These are phyloP conservation scores for Todiramphus saurophagus DNA, from an alignment of 2,113 vertebrate genomes.

Conservation along the genomic window DNA sequence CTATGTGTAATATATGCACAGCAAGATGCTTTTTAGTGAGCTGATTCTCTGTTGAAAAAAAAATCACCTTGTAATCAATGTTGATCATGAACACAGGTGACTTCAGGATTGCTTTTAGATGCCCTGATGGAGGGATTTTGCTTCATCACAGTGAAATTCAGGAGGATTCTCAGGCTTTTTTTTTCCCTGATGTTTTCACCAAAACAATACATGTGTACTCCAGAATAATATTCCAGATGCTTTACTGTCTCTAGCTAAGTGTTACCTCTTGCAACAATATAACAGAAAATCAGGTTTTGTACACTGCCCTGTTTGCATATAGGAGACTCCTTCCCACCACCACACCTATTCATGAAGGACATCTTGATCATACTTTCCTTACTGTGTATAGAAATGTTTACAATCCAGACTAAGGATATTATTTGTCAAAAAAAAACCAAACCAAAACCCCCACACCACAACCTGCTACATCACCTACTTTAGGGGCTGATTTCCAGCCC, in stretches of 20 bases:
- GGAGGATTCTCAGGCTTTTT: neutral
- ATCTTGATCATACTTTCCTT: accelerated
- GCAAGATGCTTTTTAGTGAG: neutral
- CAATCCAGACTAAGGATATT: neutral
- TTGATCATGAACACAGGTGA: neutral
- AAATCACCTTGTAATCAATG: neutral
- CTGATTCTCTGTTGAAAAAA: slow-evolving; percentile 11
- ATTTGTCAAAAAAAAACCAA: neutral
- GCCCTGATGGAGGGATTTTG: neutral
- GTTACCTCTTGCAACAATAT: neutral
- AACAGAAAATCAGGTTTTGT: neutral
- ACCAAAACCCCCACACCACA: neutral
- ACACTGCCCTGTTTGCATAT: neutral
- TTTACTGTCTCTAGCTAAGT: neutral
- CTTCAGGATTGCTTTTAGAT: neutral
- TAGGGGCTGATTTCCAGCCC: neutral
- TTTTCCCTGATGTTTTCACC: neutral
- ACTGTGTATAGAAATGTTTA: neutral
- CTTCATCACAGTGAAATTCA: neutral
- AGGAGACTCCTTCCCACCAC: neutral
- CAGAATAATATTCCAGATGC: neutral
- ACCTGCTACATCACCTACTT: neutral
- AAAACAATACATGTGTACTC: neutral
- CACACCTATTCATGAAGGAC: neutral
- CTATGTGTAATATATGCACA: neutral